Percentiles rank a stretch among this genome's conserved stretches.
Conservation (phyloP, 2,113 vertebrate genomes). For the Phrynosoma blainvillii region DNA sequence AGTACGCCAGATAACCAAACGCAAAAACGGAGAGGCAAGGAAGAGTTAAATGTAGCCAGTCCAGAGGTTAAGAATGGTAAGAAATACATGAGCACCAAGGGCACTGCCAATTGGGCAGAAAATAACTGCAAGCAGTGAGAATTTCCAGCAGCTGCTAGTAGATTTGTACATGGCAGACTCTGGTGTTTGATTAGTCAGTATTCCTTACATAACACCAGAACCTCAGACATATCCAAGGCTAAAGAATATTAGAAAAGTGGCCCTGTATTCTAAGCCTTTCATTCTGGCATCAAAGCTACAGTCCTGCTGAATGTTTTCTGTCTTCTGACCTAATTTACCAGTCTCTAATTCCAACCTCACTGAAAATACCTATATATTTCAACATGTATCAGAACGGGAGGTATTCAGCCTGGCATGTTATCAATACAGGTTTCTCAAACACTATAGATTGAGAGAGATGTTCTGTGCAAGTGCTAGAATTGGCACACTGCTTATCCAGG, state of each 20-base stretch:
- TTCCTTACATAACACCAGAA: background rate
- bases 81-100: no score
- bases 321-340: constrained; percentile 48
- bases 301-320: constrained; percentile 35
- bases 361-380: constrained; percentile 19
- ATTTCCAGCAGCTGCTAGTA: no score
- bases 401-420: constrained; percentile 24
- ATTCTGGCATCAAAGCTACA: constrained; percentile 17
- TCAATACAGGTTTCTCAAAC: constrained; percentile 26
- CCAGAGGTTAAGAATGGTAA: no score
- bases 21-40: no score
- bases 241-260: constrained; percentile 23
- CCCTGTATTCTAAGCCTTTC: background rate
- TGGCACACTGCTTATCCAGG: background rate
- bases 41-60: no score
- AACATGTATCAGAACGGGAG: constrained; percentile 55
- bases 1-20: no score
- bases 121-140: no score
- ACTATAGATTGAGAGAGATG: constrained; percentile 22
- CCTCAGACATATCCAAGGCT: background rate
- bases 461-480: background rate
- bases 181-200: no score
- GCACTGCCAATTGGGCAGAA: no score
- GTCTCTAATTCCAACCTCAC: constrained; percentile 35
- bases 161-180: no score